Base-by-base conservation (phyloP, 2,797 vertebrate species). In the Phrynocephalus vlangalii region DNA sequence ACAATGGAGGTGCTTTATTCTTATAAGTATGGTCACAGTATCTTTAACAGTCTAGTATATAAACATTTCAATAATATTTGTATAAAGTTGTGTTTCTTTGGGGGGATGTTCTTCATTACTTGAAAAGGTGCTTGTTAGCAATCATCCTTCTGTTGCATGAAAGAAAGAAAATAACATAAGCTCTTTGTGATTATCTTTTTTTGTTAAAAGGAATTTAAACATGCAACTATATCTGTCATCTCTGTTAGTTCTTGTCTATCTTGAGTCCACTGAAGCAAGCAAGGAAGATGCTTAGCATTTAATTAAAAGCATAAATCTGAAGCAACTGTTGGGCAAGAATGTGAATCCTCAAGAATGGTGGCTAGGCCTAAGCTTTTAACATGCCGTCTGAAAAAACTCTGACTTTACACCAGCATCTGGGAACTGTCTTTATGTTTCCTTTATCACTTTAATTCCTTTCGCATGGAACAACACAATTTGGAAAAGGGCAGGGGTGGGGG, bases 371-470 rank as follows among this genome's bases (percentile, higher is more conserved):
- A 91, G 80, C 68, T 92, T 91, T 83, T 92, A 84, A 87, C 50
- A 28, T 87, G 48, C 60, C 88, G 86, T 76, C 70, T 92, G 91
- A 91, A 91, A 94, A 92, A 94, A 92, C 86, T 93, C 89, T 91
- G 91, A 82, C 86, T 94, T 92, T 94, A 89, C 78, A 86, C 70
- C 90, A 90, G 84, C 92, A 95, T 95, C 91, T 95, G 93, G 93
- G 93, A 93, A 82, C 56, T 80, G 88, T 89, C 92, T 88, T 93
- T 90, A 33, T 87, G 68, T 75, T 90, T 88, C 82, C 92, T 95
- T 96, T 96, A 95, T 95, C 94, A 94, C 78, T 92, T 88, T 92
- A 94, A 92, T 94, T 93, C 88, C 38, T 92, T 93, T 89, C 94
- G 80, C 89, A 88, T 1, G 0, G 87, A 94, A 91, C 87, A 93